Evolutionary conservation across 2,797 vertebrate genomes (phyloP).

Genomic region (Thunnus albacares): DNA sequence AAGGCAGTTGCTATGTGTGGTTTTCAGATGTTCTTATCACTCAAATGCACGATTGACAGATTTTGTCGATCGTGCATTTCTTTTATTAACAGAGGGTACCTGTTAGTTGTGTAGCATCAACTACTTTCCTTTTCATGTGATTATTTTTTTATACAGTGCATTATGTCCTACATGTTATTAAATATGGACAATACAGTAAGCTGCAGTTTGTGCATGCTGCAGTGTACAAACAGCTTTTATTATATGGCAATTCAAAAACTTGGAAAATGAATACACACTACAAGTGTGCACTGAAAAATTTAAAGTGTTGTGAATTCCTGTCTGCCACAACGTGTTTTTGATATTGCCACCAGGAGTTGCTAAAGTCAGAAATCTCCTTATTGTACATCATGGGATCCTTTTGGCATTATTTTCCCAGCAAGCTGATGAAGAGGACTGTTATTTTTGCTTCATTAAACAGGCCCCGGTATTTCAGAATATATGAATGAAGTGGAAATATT

Average conservation of each 20-base stretch:
- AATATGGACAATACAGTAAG: not conserved
- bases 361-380: not conserved
- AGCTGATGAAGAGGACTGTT: not conserved
- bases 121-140: no score
- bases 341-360: not conserved
- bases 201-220: not conserved
- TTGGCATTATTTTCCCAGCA: not conserved
- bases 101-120: no score
- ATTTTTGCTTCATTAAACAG: not conserved
- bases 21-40: not conserved
- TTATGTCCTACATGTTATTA: not conserved
- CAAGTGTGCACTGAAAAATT: not conserved
- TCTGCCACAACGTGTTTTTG: not conserved
- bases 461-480: not conserved
- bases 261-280: not conserved
- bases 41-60: no score
- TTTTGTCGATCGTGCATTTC: not conserved
- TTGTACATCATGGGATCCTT: not conserved
- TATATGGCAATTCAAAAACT: not conserved
- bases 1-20: not conserved
- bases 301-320: not conserved
- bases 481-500: not conserved
- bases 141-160: no score
- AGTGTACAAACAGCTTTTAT: not conserved
- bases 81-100: not conserved